phyloP scores from a whole-genome alignment of 2,797 vertebrate species.

The Premnoplex brunnescens region DNA sequence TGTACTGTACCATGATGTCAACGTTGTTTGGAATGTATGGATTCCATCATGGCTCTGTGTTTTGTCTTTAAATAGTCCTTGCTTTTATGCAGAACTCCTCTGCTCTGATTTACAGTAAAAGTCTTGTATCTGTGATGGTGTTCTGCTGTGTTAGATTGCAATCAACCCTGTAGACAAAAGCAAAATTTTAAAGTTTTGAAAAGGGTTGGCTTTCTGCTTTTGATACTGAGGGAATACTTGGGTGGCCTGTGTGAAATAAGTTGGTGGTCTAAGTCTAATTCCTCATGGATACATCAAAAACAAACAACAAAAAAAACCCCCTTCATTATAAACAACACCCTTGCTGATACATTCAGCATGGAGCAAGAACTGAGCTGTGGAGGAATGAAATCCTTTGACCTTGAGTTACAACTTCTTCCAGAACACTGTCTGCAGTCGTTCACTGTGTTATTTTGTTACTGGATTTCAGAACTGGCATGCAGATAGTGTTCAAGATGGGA shows the following conservation, averaged over 20 bases:
- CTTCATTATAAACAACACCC: not conserved
- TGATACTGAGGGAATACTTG: conserved; percentile 26
- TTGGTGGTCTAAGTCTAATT: conserved; percentile 35
- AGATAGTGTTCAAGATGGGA: not conserved
- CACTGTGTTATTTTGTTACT: not conserved
- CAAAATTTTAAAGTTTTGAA: not conserved
- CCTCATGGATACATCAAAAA: conserved; percentile 13
- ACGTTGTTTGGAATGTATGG: not conserved
- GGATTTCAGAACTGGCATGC: not conserved
- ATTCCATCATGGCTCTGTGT: conserved; percentile 14
- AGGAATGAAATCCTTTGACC: conserved; percentile 11
- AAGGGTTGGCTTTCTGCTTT: not conserved
- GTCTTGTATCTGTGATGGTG: not conserved
- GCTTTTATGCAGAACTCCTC: not conserved
- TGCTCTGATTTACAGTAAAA: not conserved
- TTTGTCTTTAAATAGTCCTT: not conserved
- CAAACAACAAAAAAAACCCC: not conserved
- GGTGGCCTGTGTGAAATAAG: conserved; percentile 23
- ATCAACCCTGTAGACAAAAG: not conserved
- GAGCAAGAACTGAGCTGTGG: not conserved
- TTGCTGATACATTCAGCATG: conserved; percentile 18
- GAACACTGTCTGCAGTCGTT: not conserved
- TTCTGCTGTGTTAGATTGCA: not conserved
- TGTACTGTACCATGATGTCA: conserved; percentile 28
- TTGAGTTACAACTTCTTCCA: not conserved